phyloP scores from a whole-genome alignment of 2,113 vertebrate species.

The Microcebus murinus region DNA sequence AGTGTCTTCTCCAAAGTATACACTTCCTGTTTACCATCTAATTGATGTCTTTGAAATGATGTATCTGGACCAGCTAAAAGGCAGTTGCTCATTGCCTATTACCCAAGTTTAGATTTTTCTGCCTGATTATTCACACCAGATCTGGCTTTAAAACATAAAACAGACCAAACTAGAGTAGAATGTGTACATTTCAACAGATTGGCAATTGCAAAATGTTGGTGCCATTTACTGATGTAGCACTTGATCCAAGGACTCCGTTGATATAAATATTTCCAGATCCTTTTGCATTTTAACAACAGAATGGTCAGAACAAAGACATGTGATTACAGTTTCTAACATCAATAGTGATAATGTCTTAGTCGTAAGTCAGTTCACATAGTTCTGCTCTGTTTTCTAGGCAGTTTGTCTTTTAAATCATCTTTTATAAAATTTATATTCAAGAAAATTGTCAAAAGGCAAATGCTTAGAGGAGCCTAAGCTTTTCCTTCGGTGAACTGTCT shows the following conservation, averaged over 20 bases:
- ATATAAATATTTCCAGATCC: conserved; percentile 9
- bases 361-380: conserved; percentile 3
- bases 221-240: background rate
- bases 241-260: background rate
- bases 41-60: background rate
- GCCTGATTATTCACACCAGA: background rate
- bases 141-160: background rate
- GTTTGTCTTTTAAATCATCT: conserved; percentile 5
- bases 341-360: background rate
- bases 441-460: conserved; percentile 34
- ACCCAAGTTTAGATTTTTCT: background rate
- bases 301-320: background rate
- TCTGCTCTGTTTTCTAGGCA: background rate
- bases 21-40: background rate
- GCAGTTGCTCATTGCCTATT: background rate
- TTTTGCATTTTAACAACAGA: conserved; percentile 11
- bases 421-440: conserved; percentile 23
- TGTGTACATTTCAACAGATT: background rate
- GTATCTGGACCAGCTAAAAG: background rate
- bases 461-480: background rate
- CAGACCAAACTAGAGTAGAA: background rate
- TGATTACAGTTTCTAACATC: background rate
- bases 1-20: background rate
- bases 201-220: background rate
- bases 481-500: background rate